Evolutionary conservation across 2,888 invertebrate species (phyloP).

Genomic region (Cancer borealis): DNA sequence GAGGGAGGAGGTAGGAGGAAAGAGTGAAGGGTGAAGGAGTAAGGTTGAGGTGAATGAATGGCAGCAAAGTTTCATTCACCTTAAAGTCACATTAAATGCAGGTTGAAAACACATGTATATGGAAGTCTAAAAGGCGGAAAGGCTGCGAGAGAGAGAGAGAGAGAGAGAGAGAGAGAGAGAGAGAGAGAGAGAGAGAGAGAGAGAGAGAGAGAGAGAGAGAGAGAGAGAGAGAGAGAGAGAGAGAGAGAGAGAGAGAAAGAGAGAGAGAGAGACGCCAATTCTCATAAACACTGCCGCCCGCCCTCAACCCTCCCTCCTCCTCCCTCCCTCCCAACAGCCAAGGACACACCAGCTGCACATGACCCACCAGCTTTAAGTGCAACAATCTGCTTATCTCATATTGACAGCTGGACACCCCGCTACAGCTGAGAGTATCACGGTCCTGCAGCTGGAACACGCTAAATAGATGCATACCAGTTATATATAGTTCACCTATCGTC

Average conservation of each 20-base stretch:
- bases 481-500: neutral
- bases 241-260: slow-evolving; percentile 18
- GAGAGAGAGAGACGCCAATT: neutral
- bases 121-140: neutral
- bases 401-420: slow-evolving; percentile 23
- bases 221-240: slow-evolving; percentile 15
- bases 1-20: neutral
- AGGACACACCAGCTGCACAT: slow-evolving; percentile 29
- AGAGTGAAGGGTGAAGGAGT: neutral
- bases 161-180: slow-evolving; percentile 4
- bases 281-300: neutral
- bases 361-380: slow-evolving; percentile 31
- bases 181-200: too few relatives aligned
- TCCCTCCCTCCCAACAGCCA: neutral
- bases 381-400: slow-evolving; percentile 37
- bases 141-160: neutral
- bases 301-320: neutral
- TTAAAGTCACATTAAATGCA: neutral
- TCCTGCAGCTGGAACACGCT: neutral
- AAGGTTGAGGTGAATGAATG: neutral
- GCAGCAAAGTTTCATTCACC: neutral
- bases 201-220: neutral
- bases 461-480: neutral
- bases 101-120: neutral
- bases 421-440: neutral